Conservation (phyloP, 2,797 vertebrate species). For the Danio aesculapii region DNA sequence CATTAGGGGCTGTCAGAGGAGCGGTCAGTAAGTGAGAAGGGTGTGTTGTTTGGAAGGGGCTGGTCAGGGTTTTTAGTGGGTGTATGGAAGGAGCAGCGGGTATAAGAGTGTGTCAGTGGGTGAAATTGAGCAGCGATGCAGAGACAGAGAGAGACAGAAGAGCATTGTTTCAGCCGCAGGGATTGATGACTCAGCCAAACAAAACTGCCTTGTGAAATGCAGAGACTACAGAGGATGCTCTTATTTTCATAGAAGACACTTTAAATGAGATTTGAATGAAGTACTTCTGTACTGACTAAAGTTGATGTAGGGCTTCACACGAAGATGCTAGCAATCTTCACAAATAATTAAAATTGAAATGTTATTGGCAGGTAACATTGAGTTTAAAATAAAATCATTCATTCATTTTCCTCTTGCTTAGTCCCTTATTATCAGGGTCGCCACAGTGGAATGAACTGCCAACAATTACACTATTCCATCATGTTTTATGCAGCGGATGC, state of each 20-base stretch:
- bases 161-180: constrained; percentile 25
- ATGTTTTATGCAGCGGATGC: too few relatives aligned
- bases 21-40: neutral
- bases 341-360: too few relatives aligned
- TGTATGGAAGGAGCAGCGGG: neutral
- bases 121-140: constrained; percentile 5
- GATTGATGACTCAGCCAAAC: constrained; percentile 32
- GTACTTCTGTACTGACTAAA: neutral
- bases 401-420: too few relatives aligned
- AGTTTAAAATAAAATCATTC: too few relatives aligned
- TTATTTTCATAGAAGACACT: neutral
- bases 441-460: too few relatives aligned
- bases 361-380: too few relatives aligned
- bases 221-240: neutral
- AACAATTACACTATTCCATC: too few relatives aligned
- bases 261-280: neutral
- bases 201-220: constrained; percentile 11
- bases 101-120: neutral
- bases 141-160: neutral
- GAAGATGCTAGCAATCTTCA: too few relatives aligned
- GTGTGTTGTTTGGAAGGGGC: neutral
- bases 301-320: too few relatives aligned
- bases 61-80: neutral
- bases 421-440: too few relatives aligned
- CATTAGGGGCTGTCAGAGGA: neutral